Conservation (phyloP, 2,888 invertebrate species). For the Nudaria mundana region DNA sequence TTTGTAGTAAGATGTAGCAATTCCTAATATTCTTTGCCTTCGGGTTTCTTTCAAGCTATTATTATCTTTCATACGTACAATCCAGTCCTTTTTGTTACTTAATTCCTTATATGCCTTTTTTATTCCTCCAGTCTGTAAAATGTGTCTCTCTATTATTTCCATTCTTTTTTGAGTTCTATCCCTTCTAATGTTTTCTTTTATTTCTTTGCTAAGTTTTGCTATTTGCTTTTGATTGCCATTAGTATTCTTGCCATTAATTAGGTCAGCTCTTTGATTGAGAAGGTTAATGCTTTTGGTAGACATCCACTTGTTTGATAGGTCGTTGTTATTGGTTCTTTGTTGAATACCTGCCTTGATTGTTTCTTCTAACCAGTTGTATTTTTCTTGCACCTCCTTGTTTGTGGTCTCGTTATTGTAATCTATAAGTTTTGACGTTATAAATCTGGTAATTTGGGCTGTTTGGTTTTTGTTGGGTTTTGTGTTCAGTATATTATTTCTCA, state of each 20-base stretch:
- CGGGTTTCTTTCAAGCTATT: no score
- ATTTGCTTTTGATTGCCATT: no score
- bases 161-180: no score
- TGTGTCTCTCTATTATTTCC: background rate
- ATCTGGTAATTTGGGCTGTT: background rate
- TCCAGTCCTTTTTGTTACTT: background rate
- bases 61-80: no score
- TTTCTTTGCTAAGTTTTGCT: no score
- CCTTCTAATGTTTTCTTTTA: no score
- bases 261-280: no score
- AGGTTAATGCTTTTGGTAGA: constrained; percentile 8
- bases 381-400: no score
- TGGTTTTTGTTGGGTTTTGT: constrained; percentile 2
- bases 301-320: constrained; percentile 4
- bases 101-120: constrained; percentile 5
- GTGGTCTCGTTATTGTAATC: no score
- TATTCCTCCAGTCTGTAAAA: constrained; percentile 1
- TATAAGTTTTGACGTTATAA: no score
- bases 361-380: constrained; percentile 9
- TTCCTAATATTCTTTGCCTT: no score
- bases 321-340: constrained; percentile 1
- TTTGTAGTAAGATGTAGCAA: no score
- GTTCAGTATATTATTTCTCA: constrained; percentile 6
- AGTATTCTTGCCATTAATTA: constrained; percentile 14
- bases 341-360: constrained; percentile 3